Conservation (phyloP, 2,113 vertebrate species). For the Laticauda laticaudata region DNA sequence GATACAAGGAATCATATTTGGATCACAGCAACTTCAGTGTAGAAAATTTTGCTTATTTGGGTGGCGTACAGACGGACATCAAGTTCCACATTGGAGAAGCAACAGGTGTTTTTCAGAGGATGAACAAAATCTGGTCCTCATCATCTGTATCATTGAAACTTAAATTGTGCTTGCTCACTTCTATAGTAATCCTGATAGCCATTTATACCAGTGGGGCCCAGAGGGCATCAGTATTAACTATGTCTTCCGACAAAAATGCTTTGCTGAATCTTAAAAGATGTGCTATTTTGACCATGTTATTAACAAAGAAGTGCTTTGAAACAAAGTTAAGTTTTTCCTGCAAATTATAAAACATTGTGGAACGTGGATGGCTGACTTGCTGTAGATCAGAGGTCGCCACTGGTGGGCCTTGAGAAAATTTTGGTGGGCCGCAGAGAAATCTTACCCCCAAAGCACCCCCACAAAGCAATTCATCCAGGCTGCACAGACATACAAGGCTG, state of each 20-base stretch:
- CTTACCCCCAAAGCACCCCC: no score
- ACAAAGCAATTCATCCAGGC: no score
- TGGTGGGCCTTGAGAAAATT: no score
- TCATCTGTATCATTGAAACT: not conserved
- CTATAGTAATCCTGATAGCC: not conserved
- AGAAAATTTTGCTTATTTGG: not conserved
- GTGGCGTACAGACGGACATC: not conserved
- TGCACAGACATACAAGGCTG: no score
- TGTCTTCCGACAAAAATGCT: no score
- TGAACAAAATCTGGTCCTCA: not conserved
- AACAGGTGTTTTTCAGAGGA: not conserved
- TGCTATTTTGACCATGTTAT: not conserved
- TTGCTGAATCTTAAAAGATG: not conserved
- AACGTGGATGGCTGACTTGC: not conserved
- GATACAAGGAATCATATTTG: not conserved
- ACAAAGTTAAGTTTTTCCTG: not conserved
- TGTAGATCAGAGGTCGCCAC: not conserved
- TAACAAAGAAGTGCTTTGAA: not conserved
- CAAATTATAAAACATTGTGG: not conserved
- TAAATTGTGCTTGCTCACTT: not conserved
- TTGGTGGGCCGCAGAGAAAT: no score
- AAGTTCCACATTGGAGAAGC: not conserved
- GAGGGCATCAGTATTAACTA: not conserved
- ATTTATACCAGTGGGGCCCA: not conserved
- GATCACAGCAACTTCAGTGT: not conserved